These are phyloP conservation scores for Leucoraja erinaceus DNA, from an alignment of 2,113 vertebrate species.

Conservation along the genomic window DNA sequence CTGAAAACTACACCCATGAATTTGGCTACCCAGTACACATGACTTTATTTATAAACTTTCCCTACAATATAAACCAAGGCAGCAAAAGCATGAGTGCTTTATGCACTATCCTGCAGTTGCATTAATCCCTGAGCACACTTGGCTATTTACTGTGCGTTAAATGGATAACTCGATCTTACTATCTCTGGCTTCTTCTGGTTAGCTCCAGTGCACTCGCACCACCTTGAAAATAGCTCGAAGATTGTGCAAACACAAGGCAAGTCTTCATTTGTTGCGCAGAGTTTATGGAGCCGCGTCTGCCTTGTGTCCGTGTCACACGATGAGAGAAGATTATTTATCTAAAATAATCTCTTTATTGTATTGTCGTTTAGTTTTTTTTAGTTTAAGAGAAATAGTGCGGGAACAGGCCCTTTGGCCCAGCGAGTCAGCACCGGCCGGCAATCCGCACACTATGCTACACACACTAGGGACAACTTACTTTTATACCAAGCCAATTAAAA, in stretches of 20 bases:
- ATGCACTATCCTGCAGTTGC: neutral
- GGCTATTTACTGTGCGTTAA: neutral
- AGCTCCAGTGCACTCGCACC: neutral
- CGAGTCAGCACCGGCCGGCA: too few relatives aligned
- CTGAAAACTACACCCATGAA: neutral
- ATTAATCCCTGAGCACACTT: neutral
- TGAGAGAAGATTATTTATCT: neutral
- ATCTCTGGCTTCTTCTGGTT: neutral
- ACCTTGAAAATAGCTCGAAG: neutral
- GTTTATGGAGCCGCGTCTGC: constrained; percentile 12
- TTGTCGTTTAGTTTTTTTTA: neutral
- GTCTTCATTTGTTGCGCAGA: neutral
- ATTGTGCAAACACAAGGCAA: neutral
- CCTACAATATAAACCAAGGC: neutral
- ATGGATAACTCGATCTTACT: neutral
- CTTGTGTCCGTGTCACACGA: neutral
- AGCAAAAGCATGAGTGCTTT: neutral
- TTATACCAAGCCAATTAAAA: too few relatives aligned
- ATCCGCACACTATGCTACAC: too few relatives aligned
- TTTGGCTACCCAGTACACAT: neutral
- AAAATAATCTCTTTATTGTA: constrained; percentile 20
- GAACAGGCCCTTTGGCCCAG: too few relatives aligned
- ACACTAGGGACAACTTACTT: too few relatives aligned
- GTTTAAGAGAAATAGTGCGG: too few relatives aligned
- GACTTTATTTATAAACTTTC: neutral